Evolutionary conservation across 2,797 vertebrate genomes (phyloP).

Genomic region (Urophycis tenuis): DNA sequence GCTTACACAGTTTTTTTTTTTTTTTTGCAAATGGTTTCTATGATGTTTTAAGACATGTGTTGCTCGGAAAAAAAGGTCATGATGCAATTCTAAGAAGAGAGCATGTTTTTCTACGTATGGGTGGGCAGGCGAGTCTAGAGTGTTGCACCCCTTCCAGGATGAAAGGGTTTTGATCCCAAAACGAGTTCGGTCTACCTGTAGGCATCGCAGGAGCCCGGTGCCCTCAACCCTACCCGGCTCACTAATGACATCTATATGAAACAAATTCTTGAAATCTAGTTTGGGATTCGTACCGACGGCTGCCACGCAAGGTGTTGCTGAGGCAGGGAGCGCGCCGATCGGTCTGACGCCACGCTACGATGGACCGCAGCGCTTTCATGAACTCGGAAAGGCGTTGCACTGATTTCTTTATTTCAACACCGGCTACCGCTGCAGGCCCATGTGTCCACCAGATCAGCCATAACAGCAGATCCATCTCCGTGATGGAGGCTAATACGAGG

Average conservation of each 20-base stretch:
- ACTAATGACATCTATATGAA: not conserved
- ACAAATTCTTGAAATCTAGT: not conserved
- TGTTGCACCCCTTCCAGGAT: not conserved
- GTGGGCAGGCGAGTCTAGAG: not conserved
- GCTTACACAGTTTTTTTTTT: not conserved
- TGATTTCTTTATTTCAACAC: not conserved
- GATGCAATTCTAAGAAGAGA: slow-evolving; percentile 1
- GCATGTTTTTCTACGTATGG: not conserved
- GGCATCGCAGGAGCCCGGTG: not conserved
- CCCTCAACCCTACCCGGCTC: not conserved
- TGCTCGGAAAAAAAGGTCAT: not conserved
- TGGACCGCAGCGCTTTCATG: not conserved
- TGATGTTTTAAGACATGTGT: not conserved
- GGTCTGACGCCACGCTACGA: not conserved
- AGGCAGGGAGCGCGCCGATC: not conserved
- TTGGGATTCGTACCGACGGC: not conserved
- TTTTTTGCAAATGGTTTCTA: not conserved
- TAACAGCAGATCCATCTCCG: not conserved
- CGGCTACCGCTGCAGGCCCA: not conserved
- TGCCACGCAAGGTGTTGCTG: not conserved
- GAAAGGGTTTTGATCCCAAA: not conserved
- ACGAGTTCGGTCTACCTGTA: not conserved
- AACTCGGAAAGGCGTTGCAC: not conserved
- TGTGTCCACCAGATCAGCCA: not conserved
- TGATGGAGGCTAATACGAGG: not conserved